Evolutionary conservation across 2,797 vertebrate species (phyloP).

Genomic region (Myotis findleyi): DNA sequence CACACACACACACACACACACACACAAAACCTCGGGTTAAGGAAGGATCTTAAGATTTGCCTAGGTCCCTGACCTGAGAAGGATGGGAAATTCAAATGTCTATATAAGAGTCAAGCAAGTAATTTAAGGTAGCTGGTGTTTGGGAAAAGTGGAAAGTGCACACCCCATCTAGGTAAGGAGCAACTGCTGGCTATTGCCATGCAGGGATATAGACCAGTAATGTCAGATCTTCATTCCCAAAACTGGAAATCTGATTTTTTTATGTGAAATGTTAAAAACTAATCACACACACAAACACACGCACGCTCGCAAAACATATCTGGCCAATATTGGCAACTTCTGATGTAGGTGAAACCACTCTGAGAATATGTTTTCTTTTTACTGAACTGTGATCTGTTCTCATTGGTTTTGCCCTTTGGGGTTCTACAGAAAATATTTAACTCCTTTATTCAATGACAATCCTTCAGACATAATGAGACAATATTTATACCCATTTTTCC

Average conservation of each 20-base stretch:
- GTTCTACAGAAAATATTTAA: not conserved
- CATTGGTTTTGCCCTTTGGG: not conserved
- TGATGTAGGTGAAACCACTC: not conserved
- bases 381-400: not conserved
- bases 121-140: not conserved
- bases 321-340: not conserved
- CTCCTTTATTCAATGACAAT: conserved; percentile 15
- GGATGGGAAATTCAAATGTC: not conserved
- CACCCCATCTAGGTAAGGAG: not conserved
- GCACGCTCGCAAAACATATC: not conserved
- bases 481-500: not conserved
- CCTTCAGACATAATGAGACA: not conserved
- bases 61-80: not conserved
- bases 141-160: not conserved
- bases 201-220: not conserved
- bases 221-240: conserved; percentile 23
- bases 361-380: conserved; percentile 15
- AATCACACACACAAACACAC: not conserved
- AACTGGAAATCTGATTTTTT: conserved; percentile 25
- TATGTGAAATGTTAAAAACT: conserved; percentile 35
- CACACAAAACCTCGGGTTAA: not conserved
- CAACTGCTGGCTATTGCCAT: not conserved
- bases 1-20: too few species aligned
- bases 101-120: not conserved
- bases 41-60: not conserved